Evolutionary conservation across 2,888 invertebrate genomes (phyloP).

Genomic region (Papilio elwesi): DNA sequence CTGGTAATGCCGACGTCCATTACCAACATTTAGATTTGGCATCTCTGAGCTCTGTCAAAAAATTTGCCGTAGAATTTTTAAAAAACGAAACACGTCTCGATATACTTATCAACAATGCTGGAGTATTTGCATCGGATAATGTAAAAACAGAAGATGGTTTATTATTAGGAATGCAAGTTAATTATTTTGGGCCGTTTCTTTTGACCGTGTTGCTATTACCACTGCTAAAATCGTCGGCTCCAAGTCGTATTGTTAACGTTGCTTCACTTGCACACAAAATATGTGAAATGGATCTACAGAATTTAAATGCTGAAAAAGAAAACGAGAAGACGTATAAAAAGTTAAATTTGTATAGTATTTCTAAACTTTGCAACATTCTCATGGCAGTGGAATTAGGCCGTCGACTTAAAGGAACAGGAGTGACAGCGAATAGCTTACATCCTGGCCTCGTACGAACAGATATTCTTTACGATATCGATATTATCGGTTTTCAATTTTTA

Average conservation of each 20-base stretch:
- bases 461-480: slow-evolving; percentile 81
- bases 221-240: slow-evolving; percentile 54
- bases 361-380: slow-evolving; percentile 90
- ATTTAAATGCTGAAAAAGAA: slow-evolving; percentile 47
- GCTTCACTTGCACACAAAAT: slow-evolving; percentile 56
- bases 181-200: slow-evolving; percentile 86
- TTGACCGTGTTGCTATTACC: slow-evolving; percentile 84
- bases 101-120: slow-evolving; percentile 85
- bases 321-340: slow-evolving; percentile 46
- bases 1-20: slow-evolving; percentile 55
- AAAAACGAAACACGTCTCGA: slow-evolving; percentile 75
- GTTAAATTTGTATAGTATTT: slow-evolving; percentile 67
- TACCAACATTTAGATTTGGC: slow-evolving; percentile 73
- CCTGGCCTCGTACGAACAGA: slow-evolving; percentile 90
- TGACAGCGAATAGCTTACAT: slow-evolving; percentile 91
- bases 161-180: slow-evolving; percentile 82
- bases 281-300: slow-evolving; percentile 49
- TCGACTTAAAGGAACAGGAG: slow-evolving; percentile 86
- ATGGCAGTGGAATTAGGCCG: slow-evolving; percentile 88
- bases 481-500: slow-evolving; percentile 57
- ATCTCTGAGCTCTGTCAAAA: slow-evolving; percentile 79
- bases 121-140: slow-evolving; percentile 63
- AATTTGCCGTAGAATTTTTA: slow-evolving; percentile 83
- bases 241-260: slow-evolving; percentile 60
- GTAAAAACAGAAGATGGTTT: slow-evolving; percentile 84